A percentile compares a stretch with the other conserved stretches of the same genome.
phyloP scores from a whole-genome alignment of 2,888 invertebrate genomes.

The Limnephilus marmoratus region DNA sequence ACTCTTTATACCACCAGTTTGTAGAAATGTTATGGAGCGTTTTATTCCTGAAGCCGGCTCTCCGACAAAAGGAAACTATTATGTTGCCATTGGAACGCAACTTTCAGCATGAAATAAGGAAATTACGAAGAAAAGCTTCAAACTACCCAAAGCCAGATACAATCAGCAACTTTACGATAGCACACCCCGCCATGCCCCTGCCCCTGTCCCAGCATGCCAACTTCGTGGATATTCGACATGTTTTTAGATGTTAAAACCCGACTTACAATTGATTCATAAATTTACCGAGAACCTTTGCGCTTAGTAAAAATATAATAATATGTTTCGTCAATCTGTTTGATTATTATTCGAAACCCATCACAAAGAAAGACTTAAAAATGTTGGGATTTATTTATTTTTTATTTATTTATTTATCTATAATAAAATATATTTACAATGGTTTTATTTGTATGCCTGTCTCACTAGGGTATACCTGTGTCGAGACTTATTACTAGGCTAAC shows the following conservation, averaged over 20 bases:
- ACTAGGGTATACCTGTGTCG: too few species aligned
- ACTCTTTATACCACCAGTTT: background rate
- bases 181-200: background rate
- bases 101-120: conserved; percentile 38
- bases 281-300: background rate
- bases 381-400: too few species aligned
- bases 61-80: conserved; percentile 20
- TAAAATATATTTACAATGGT: too few species aligned
- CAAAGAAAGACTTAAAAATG: too few species aligned
- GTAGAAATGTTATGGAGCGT: background rate
- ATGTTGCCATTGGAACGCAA: conserved; percentile 39
- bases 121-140: conserved; percentile 38
- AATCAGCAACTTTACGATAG: conserved; percentile 26
- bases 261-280: conserved; percentile 22
- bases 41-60: conserved; percentile 11
- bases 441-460: too few species aligned
- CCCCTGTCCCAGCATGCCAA: background rate
- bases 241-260: background rate
- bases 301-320: background rate
- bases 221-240: conserved; percentile 16
- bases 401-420: too few species aligned
- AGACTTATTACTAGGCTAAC: too few species aligned
- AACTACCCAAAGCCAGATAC: conserved; percentile 16
- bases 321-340: background rate
- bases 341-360: background rate